phyloP scores from a whole-genome alignment of 2,113 vertebrate genomes.

The Scomber scombrus region DNA sequence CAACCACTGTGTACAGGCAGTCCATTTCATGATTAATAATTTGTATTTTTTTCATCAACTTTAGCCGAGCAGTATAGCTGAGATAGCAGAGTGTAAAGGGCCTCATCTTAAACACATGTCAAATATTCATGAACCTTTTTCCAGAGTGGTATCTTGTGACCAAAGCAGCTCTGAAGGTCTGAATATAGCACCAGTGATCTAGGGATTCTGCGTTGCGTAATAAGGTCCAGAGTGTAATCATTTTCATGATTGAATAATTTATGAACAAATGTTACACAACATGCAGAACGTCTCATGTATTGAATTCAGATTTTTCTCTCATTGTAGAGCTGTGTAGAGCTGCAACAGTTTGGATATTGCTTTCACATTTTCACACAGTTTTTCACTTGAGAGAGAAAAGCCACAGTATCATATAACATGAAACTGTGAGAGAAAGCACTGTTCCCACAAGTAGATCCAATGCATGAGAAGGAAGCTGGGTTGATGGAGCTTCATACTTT shows the following conservation, averaged over 20 bases:
- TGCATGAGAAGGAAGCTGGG: neutral
- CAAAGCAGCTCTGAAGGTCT: constrained; percentile 27
- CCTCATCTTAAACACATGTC: constrained; percentile 52
- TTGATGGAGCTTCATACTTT: constrained; percentile 17
- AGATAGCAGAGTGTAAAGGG: constrained; percentile 56
- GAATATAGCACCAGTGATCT: constrained; percentile 52
- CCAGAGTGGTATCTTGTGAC: constrained; percentile 22
- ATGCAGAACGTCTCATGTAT: constrained; percentile 3
- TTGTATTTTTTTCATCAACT: constrained; percentile 32
- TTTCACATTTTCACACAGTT: neutral
- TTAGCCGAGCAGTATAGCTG: constrained; percentile 33
- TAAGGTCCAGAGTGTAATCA: constrained; percentile 54
- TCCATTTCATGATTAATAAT: constrained; percentile 51
- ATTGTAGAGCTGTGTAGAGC: neutral
- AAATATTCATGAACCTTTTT: constrained; percentile 54
- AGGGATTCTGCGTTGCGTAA: constrained; percentile 58
- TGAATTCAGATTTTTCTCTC: neutral
- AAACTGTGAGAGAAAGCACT: neutral
- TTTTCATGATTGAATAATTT: constrained; percentile 60
- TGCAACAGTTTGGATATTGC: neutral
- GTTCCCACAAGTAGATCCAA: neutral
- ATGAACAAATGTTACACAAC: constrained; percentile 69
- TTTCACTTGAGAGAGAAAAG: neutral
- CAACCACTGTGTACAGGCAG: neutral
- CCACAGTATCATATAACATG: neutral